phyloP scores from a whole-genome alignment of 2,113 vertebrate species.

The Caracal caracal region DNA sequence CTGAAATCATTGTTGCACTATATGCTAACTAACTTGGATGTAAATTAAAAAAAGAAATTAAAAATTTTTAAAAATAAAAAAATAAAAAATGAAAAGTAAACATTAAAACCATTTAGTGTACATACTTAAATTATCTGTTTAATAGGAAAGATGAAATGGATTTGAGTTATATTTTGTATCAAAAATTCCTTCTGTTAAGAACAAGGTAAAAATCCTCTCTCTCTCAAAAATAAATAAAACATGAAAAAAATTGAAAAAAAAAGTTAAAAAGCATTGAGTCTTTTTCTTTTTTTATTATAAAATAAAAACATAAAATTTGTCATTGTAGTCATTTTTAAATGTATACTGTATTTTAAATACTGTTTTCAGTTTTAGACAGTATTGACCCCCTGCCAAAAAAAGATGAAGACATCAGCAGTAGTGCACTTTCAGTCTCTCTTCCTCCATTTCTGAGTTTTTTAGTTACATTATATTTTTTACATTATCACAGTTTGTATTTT shows the following conservation, averaged over 20 bases:
- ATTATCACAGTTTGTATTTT: not conserved
- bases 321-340: not conserved
- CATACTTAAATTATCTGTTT: not conserved
- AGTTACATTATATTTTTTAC: not conserved
- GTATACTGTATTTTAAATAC: not conserved
- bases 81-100: too few relatives aligned
- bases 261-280: not conserved
- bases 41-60: too few relatives aligned
- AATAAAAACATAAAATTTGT: too few relatives aligned
- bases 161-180: not conserved
- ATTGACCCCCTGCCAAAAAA: not conserved
- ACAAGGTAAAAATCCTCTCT: not conserved
- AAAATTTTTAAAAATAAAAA: too few relatives aligned
- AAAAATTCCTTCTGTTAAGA: not conserved
- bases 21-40: too few relatives aligned
- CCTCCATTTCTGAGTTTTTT: not conserved
- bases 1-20: too few relatives aligned
- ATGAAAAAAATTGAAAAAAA: too few relatives aligned
- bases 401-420: not conserved
- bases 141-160: not conserved
- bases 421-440: not conserved
- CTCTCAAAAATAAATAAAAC: too few relatives aligned
- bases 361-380: not conserved
- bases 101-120: too few relatives aligned
- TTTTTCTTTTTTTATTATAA: too few relatives aligned